Percentiles rank a stretch among this genome's conserved stretches.
Conservation (phyloP, 2,113 vertebrate species). For the pig (Sus scrofa) region DNA sequence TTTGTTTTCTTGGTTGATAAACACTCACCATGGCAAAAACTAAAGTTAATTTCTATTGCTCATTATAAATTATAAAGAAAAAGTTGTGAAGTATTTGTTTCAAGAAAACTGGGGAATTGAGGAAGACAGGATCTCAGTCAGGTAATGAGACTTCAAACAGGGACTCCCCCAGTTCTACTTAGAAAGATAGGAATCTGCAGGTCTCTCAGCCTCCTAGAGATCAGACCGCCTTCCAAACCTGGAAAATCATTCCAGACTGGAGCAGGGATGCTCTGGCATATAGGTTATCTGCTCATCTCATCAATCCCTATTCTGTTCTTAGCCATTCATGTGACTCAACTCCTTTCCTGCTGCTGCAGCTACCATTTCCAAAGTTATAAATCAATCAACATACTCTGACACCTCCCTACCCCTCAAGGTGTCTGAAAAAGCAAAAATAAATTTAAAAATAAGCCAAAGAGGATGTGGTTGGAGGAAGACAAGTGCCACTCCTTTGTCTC, state of each 20-base stretch:
- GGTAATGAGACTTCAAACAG: neutral
- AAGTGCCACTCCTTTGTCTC: neutral
- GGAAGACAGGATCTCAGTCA: neutral
- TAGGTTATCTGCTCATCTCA: neutral
- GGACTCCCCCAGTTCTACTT: neutral
- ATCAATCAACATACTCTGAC: neutral
- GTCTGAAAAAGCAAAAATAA: constrained; percentile 6
- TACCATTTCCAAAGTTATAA: neutral
- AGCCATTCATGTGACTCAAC: neutral
- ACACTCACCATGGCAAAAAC: neutral
- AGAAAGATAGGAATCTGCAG: too few species aligned
- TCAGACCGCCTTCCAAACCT: neutral
- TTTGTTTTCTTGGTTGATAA: neutral
- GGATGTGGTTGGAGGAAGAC: neutral
- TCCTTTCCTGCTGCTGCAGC: neutral
- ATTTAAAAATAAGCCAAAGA: neutral
- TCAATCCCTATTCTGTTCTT: neutral
- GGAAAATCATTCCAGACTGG: neutral
- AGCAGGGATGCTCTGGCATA: neutral
- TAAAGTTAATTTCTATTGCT: neutral
- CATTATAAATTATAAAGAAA: neutral
- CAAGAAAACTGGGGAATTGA: neutral
- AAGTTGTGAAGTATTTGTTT: neutral
- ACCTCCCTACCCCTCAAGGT: neutral
- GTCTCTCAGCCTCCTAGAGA: neutral